These are phyloP conservation scores for Chelonus formosanus DNA, from an alignment of 2,888 invertebrate species.

Conservation along the genomic window DNA sequence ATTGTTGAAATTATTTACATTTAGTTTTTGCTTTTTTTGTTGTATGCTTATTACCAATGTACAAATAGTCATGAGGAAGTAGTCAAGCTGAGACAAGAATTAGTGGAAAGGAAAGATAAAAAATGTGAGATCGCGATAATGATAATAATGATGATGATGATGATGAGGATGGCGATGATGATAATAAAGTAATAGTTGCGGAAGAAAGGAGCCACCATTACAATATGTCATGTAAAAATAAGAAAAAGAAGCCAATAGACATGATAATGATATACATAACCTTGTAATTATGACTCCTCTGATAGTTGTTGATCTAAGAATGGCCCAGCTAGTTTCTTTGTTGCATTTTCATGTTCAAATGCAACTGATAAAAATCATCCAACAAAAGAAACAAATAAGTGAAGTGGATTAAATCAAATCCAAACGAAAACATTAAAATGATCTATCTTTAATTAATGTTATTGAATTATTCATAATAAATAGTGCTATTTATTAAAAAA, in stretches of 20 bases:
- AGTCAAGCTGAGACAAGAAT: neutral
- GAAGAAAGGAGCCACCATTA: conserved; percentile 15
- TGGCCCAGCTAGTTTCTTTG: too few relatives aligned
- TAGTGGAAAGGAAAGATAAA: neutral
- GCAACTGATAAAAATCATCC: too few relatives aligned
- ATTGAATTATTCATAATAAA: too few relatives aligned
- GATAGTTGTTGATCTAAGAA: conserved; percentile 39
- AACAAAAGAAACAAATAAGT: too few relatives aligned
- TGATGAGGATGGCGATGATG: conserved; percentile 15
- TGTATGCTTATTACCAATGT: neutral
- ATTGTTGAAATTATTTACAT: too few relatives aligned
- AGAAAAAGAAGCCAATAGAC: conserved; percentile 53
- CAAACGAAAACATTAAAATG: too few relatives aligned
- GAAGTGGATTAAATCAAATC: too few relatives aligned
- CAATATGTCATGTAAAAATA: conserved; percentile 12
- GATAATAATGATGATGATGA: conserved; percentile 9
- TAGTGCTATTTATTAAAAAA: too few relatives aligned
- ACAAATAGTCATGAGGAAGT: neutral
- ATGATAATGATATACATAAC: conserved; percentile 41
- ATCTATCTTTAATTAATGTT: too few relatives aligned
- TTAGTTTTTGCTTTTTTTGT: neutral
- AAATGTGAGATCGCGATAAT: neutral
- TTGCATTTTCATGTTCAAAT: too few relatives aligned
- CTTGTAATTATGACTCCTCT: conserved; percentile 61
- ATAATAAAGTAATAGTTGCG: conserved; percentile 30